Conservation (phyloP, 2,113 vertebrate genomes). For the Petrocephalus microphthalmus region DNA sequence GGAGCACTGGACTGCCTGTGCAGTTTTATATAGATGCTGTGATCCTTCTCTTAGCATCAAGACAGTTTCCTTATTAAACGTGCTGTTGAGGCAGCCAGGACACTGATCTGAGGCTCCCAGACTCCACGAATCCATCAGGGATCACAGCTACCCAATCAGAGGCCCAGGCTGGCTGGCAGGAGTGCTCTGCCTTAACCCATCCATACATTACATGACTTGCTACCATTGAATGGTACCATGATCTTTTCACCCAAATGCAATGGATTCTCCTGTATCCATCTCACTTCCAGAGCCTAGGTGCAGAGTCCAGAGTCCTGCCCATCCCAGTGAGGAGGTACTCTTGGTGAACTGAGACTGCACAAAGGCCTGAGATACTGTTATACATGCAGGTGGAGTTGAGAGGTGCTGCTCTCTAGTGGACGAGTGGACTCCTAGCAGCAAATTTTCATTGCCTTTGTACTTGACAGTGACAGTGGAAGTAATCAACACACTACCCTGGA, state of each 20-base stretch:
- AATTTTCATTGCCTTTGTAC: neutral
- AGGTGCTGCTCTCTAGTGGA: slow-evolving; percentile 1
- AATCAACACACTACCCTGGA: neutral
- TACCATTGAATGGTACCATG: neutral
- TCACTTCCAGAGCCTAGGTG: neutral
- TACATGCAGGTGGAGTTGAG: neutral
- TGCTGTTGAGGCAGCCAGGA: neutral
- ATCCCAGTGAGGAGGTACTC: neutral
- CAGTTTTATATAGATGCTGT: neutral
- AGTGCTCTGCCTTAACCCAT: neutral
- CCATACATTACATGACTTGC: neutral
- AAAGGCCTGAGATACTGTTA: neutral
- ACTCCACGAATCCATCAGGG: neutral
- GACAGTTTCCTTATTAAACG: neutral
- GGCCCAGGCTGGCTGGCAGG: neutral
- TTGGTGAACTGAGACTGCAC: neutral
- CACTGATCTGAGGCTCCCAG: neutral
- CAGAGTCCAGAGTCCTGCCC: neutral
- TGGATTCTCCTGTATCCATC: neutral
- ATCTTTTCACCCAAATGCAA: neutral
- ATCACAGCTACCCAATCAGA: neutral
- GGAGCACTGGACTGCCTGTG: neutral
- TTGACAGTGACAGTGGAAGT: too few relatives aligned
- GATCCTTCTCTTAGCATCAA: neutral
- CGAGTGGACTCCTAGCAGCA: slow-evolving; percentile 5